These are phyloP conservation scores for Aphelinus certus DNA, from an alignment of 1,140 invertebrate genomes.

Conservation along the genomic window DNA sequence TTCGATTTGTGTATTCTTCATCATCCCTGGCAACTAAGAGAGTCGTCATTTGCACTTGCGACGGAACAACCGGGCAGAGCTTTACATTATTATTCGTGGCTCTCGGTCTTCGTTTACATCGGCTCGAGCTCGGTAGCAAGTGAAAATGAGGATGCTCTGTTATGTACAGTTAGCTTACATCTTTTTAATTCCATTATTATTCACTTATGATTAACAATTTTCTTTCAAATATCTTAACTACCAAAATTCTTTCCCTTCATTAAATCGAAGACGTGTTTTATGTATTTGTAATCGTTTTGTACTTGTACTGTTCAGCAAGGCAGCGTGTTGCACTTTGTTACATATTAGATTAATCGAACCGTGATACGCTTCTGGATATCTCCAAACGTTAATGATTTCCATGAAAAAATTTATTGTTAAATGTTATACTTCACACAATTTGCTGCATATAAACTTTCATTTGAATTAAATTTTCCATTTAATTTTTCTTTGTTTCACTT, in stretches of 20 bases:
- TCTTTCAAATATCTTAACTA: slow-evolving; percentile 63
- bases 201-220: slow-evolving; percentile 58
- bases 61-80: slow-evolving; percentile 42
- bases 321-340: slow-evolving; percentile 69
- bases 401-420: slow-evolving; percentile 18
- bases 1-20: slow-evolving; percentile 18
- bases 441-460: too few species aligned
- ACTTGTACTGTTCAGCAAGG: slow-evolving; percentile 69
- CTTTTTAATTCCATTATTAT: slow-evolving; percentile 47
- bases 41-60: slow-evolving; percentile 52
- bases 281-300: slow-evolving; percentile 67
- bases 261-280: slow-evolving; percentile 65
- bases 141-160: slow-evolving; percentile 41
- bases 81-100: slow-evolving; percentile 10
- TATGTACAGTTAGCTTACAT: slow-evolving; percentile 34
- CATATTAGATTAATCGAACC: slow-evolving; percentile 63
- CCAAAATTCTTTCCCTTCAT: slow-evolving; percentile 62
- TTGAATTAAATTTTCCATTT: too few species aligned
- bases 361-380: slow-evolving; percentile 57
- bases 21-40: too few species aligned
- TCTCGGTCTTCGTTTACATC: slow-evolving; percentile 18
- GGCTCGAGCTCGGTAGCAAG: slow-evolving; percentile 46
- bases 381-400: slow-evolving; percentile 46
- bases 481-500: too few species aligned
- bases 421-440: not conserved